Evolutionary conservation across 2,113 vertebrate species (phyloP).

Genomic region (Pungitius pungitius): DNA sequence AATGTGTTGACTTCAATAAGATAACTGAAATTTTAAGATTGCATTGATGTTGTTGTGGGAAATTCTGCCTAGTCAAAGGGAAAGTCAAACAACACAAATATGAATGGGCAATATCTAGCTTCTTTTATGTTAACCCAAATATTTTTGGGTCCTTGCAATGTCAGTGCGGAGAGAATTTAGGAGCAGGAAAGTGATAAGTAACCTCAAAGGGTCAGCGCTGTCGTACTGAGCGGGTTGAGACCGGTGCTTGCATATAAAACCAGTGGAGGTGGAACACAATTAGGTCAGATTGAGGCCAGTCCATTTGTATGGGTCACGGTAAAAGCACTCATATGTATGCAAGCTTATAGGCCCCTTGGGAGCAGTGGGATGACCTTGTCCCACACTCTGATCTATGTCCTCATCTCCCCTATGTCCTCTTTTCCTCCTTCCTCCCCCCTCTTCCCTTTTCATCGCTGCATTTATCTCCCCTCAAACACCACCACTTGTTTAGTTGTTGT

Average conservation of each 20-base stretch:
- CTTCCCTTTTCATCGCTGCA: constrained; percentile 51
- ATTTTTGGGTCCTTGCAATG: no score
- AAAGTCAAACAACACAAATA: not conserved
- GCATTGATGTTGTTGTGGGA: no score
- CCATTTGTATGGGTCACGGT: constrained; percentile 74
- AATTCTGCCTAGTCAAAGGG: not conserved
- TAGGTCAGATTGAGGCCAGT: constrained; percentile 71
- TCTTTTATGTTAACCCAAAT: no score
- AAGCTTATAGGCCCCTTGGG: constrained; percentile 62
- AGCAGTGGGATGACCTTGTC: constrained; percentile 73
- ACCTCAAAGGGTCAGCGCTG: constrained; percentile 14
- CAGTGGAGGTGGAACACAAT: constrained; percentile 63
- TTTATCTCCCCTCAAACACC: constrained; percentile 45
- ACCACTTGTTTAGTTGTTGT: not conserved
- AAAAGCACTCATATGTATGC: constrained; percentile 77
- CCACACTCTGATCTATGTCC: constrained; percentile 75
- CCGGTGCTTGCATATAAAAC: constrained; percentile 51
- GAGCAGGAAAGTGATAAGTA: constrained; percentile 5
- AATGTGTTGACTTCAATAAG: not conserved
- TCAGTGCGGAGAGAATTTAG: constrained; percentile 2
- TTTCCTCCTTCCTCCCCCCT: constrained; percentile 48
- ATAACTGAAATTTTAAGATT: no score
- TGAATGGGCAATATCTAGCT: no score
- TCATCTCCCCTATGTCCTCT: constrained; percentile 56
- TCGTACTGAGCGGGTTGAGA: constrained; percentile 27